Percentiles rank a stretch among this genome's conserved stretches.
Evolutionary conservation across 2,888 invertebrate genomes (phyloP).

Genomic region (Lissonota sp.): DNA sequence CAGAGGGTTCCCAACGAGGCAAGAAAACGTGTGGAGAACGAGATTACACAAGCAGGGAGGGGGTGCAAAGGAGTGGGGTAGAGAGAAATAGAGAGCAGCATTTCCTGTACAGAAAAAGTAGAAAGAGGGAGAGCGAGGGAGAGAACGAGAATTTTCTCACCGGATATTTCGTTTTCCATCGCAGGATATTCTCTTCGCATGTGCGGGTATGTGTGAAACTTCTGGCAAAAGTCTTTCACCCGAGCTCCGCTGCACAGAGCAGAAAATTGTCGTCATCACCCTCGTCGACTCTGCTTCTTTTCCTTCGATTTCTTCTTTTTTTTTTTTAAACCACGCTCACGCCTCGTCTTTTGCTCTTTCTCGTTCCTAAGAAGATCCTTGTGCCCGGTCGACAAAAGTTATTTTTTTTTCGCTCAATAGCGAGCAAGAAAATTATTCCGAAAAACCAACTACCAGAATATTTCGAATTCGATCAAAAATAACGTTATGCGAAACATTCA

Average conservation of each 20-base stretch:
- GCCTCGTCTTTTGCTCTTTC: no score
- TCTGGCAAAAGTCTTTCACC: constrained; percentile 22
- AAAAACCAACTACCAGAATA: no score
- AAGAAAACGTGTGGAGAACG: constrained; percentile 6
- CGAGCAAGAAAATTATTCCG: no score
- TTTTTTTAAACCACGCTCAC: no score
- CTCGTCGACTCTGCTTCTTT: constrained; percentile 3
- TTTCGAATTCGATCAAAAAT: no score
- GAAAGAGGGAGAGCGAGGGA: constrained; percentile 15
- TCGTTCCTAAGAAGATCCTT: no score
- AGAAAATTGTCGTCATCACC: constrained; percentile 43
- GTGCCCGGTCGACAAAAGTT: no score
- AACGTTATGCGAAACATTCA: no score
- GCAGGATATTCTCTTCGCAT: background rate
- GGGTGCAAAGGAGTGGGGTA: background rate
- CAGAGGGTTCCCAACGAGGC: background rate
- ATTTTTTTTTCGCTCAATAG: no score
- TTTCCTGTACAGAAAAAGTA: background rate
- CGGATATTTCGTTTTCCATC: constrained; percentile 51
- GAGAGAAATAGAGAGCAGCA: background rate
- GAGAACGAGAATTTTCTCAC: constrained; percentile 11
- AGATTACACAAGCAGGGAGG: no score
- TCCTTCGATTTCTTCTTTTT: background rate
- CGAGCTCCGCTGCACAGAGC: constrained; percentile 19
- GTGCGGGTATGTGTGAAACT: constrained; percentile 16